Evolutionary conservation across 2,888 invertebrate species (phyloP).

Genomic region (Andricus curvator): DNA sequence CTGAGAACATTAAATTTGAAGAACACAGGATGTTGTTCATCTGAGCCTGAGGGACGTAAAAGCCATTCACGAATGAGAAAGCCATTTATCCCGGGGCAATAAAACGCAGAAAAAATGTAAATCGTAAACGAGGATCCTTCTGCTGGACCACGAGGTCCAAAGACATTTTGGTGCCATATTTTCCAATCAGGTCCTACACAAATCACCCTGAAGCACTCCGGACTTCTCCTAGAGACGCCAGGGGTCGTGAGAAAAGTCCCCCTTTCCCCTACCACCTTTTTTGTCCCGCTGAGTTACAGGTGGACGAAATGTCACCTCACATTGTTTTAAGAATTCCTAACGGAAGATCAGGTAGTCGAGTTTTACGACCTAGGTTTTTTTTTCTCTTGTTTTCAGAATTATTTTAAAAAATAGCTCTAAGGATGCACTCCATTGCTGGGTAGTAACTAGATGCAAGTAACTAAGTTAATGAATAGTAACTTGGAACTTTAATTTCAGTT

Average conservation of each 20-base stretch:
- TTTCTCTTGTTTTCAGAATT: not conserved
- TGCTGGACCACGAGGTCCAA: conserved; percentile 14
- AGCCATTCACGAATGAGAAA: conserved; percentile 18
- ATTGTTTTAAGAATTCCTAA: conserved; percentile 76
- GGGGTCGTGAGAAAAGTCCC: conserved; percentile 68
- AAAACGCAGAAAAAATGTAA: conserved; percentile 37
- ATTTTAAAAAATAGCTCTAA: not conserved
- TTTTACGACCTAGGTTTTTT: not conserved
- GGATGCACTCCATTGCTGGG: too few species aligned
- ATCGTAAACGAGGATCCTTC: conserved; percentile 23
- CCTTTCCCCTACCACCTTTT: conserved; percentile 19
- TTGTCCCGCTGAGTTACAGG: conserved; percentile 51
- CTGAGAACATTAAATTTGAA: conserved; percentile 28
- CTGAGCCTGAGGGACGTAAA: conserved; percentile 27
- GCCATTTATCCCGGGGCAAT: conserved; percentile 26
- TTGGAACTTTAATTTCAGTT: too few species aligned
- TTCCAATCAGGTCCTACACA: conserved; percentile 64
- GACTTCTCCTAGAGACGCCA: conserved; percentile 43
- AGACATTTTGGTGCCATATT: conserved; percentile 54
- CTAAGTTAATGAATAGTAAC: too few species aligned
- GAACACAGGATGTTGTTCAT: conserved; percentile 36
- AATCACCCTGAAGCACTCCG: conserved; percentile 62
- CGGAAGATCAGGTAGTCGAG: conserved; percentile 55
- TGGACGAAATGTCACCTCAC: conserved; percentile 71
- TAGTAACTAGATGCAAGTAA: too few species aligned